A percentile compares a stretch with the other conserved stretches of the same genome.
These are phyloP conservation scores for Lacanobia wlatinum DNA, from an alignment of 2,888 invertebrate genomes.

Conservation along the genomic window DNA sequence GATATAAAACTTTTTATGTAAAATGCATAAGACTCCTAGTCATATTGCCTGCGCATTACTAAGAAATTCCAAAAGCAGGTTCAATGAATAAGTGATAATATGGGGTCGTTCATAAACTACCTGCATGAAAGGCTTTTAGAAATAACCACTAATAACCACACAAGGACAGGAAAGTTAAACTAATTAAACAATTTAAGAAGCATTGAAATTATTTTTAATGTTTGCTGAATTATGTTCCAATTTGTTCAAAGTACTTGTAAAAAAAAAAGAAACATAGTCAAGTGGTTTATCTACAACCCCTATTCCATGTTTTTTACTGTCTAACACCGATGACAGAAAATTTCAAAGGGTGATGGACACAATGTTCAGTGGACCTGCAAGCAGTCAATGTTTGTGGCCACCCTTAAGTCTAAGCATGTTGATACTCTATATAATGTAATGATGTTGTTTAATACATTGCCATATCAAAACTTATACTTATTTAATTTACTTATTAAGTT, in stretches of 20 bases:
- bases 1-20: background rate
- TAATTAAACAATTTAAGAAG: background rate
- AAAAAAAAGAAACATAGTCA: background rate
- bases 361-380: background rate
- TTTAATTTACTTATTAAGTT: background rate
- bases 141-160: background rate
- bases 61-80: background rate
- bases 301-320: too few relatives aligned
- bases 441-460: slow-evolving; percentile 12
- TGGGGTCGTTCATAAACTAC: too few relatives aligned
- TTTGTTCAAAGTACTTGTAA: background rate
- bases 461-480: slow-evolving; percentile 20
- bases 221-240: background rate
- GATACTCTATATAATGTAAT: background rate
- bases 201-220: background rate
- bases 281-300: background rate
- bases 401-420: background rate
- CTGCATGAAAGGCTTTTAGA: too few relatives aligned
- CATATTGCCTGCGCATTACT: background rate
- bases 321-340: background rate
- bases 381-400: background rate
- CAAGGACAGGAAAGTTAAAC: background rate
- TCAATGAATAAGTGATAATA: background rate
- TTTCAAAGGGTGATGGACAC: background rate
- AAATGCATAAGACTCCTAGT: background rate